Conservation (phyloP, 2,888 invertebrate species). For the Apotomis betuletana region DNA sequence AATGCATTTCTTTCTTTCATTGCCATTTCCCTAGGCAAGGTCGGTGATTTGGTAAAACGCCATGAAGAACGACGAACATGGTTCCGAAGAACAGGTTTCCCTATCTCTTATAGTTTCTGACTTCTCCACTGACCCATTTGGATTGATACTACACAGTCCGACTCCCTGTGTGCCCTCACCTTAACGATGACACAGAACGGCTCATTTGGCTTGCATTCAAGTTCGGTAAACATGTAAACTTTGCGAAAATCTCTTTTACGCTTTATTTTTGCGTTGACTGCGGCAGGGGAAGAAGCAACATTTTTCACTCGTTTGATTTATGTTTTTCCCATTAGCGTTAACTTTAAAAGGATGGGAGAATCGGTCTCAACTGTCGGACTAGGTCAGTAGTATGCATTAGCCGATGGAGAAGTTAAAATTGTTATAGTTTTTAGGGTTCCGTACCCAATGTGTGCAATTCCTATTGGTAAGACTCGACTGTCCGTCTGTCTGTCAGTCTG, state of each 20-base stretch:
- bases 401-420: slow-evolving; percentile 7
- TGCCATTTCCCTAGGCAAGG: too few species aligned
- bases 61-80: too few species aligned
- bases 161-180: slow-evolving; percentile 2
- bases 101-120: too few species aligned
- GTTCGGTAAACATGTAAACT: slow-evolving; percentile 41
- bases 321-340: slow-evolving; percentile 31
- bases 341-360: slow-evolving; percentile 33
- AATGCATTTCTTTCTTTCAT: too few species aligned
- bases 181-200: slow-evolving; percentile 19
- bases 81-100: too few species aligned
- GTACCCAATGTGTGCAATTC: too few species aligned
- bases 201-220: slow-evolving; percentile 41
- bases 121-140: too few species aligned
- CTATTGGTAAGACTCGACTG: background rate
- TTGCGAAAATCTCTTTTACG: slow-evolving; percentile 37
- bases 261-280: slow-evolving; percentile 38
- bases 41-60: too few species aligned
- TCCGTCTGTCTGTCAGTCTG: background rate
- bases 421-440: background rate
- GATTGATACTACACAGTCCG: background rate
- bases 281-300: slow-evolving; percentile 28
- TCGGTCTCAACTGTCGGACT: slow-evolving; percentile 16
- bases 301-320: slow-evolving; percentile 39
- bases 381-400: slow-evolving; percentile 13